Evolutionary conservation across 2,113 vertebrate species (phyloP), one percentile per base, ranked within the genome.

Genomic region (Diphyllodes magnificus): DNA sequence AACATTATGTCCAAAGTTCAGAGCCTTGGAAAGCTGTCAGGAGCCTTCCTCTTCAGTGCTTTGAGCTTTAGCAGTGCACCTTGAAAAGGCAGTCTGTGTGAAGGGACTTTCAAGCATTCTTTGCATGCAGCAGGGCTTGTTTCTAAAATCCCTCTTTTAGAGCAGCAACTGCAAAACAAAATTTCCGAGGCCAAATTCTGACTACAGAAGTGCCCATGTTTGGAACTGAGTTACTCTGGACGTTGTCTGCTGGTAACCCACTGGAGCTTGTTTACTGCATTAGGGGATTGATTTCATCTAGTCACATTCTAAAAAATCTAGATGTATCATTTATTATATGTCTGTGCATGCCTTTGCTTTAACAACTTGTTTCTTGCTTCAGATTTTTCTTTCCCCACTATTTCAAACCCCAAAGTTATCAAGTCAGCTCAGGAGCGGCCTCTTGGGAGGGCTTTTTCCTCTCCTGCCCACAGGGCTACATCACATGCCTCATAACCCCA

Each of bases 371-470:
- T 90, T 90, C 61, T 94, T 28, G 3, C 51, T 81, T 92, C 21
- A 53, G 49, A 73, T 69, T 92, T 90, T 90, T 81, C 60, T 81
- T 84, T 76, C 53, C 49, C 69, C 37, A 14, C 31, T 66, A 33
- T 75, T 86, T 87, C 59, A 83, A 83, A 80, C 25, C 66, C 86
- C 53, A 10, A 40, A 70, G 33, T 83, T 90, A 91, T 90, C 80
- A 91, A 94, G 85, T 84, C 70, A 65, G 15, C 39, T 87, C 64
- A 95, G 96, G 95, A 97, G 96, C 64, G 16, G 82, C 90, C 95
- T 96, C 70, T 54, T 88, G 22, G 91, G 81, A 96, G 79, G 82
- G 54, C 91, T 90, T 90, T 95, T 96, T 96, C 96, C 91, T 93
- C 76, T 95, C 54, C 88, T 93, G 79, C 86, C 86, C 60, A 24